Evolutionary conservation across 2,888 invertebrate genomes (phyloP).

Genomic region (Noctua janthe): DNA sequence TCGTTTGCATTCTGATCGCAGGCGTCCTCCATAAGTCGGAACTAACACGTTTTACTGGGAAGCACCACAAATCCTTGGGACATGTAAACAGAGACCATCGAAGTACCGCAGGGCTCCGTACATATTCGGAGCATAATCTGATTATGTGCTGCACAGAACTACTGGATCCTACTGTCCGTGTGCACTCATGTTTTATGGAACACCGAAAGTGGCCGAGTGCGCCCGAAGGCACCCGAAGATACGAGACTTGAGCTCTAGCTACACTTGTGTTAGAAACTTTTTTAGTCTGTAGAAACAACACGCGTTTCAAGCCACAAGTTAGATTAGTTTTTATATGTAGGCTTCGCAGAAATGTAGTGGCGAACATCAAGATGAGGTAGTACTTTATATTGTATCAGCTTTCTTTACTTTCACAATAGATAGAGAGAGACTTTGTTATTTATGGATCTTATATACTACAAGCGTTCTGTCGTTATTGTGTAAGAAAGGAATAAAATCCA

Average conservation of each 20-base stretch:
- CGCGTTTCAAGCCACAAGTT: conserved; percentile 53
- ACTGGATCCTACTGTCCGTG: conserved; percentile 36
- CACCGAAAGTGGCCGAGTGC: conserved; percentile 39
- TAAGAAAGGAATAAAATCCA: background rate
- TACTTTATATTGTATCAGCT: conserved; percentile 16
- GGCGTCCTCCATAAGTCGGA: conserved; percentile 68
- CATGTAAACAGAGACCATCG: conserved; percentile 65
- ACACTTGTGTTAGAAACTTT: conserved; percentile 53
- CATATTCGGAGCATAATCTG: conserved; percentile 50
- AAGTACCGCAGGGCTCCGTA: conserved; percentile 29
- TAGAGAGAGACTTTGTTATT: background rate
- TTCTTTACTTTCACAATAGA: conserved; percentile 23
- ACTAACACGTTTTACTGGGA: conserved; percentile 60
- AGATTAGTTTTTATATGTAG: conserved; percentile 59
- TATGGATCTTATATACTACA: background rate
- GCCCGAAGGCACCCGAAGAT: conserved; percentile 46
- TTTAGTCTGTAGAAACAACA: conserved; percentile 49
- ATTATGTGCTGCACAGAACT: conserved; percentile 48
- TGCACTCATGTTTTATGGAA: conserved; percentile 63
- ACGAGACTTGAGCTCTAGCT: conserved; percentile 39
- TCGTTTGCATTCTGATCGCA: conserved; percentile 77
- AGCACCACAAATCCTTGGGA: conserved; percentile 62
- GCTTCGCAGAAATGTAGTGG: conserved; percentile 22
- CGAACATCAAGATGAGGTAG: conserved; percentile 28
- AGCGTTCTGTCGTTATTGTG: background rate